These are phyloP conservation scores for Ornithoptera alexandrae DNA, from an alignment of 2,888 invertebrate genomes.

Conservation along the genomic window DNA sequence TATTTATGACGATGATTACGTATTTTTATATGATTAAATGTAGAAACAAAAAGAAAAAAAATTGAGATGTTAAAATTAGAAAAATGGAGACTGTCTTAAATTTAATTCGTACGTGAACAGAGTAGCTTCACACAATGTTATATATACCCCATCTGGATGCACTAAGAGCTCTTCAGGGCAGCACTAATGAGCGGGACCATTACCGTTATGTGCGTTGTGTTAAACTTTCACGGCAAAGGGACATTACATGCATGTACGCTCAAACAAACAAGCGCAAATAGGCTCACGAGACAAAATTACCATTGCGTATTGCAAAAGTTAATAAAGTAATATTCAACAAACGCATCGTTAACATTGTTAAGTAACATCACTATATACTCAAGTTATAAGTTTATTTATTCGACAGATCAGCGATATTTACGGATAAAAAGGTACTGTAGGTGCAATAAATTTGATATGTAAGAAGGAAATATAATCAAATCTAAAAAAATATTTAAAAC, in stretches of 20 bases:
- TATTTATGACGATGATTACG: too few relatives aligned
- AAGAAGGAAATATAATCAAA: too few relatives aligned
- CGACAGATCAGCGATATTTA: too few relatives aligned
- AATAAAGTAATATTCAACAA: not conserved
- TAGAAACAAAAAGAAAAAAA: too few relatives aligned
- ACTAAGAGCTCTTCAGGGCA: conserved; percentile 36
- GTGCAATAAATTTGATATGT: too few relatives aligned
- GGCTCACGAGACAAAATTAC: conserved; percentile 17
- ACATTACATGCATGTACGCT: conserved; percentile 18
- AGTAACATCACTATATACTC: too few relatives aligned
- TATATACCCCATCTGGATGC: conserved; percentile 31
- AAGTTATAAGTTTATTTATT: too few relatives aligned
- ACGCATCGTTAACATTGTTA: not conserved
- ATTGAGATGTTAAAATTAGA: too few relatives aligned
- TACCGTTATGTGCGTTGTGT: conserved; percentile 39
- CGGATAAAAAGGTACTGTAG: too few relatives aligned
- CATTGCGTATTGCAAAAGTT: conserved; percentile 6
- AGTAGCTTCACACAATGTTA: conserved; percentile 5
- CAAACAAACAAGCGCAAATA: conserved; percentile 11
- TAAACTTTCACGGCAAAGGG: conserved; percentile 21
- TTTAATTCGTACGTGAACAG: not conserved
- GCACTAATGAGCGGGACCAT: conserved; percentile 57
- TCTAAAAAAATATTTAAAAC: too few relatives aligned
- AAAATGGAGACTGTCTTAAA: too few relatives aligned
- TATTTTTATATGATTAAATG: too few relatives aligned